Percentiles rank a stretch among this genome's conserved stretches.
phyloP scores from a whole-genome alignment of 2,888 invertebrate species.

The Stenchaetothrips biformis region DNA sequence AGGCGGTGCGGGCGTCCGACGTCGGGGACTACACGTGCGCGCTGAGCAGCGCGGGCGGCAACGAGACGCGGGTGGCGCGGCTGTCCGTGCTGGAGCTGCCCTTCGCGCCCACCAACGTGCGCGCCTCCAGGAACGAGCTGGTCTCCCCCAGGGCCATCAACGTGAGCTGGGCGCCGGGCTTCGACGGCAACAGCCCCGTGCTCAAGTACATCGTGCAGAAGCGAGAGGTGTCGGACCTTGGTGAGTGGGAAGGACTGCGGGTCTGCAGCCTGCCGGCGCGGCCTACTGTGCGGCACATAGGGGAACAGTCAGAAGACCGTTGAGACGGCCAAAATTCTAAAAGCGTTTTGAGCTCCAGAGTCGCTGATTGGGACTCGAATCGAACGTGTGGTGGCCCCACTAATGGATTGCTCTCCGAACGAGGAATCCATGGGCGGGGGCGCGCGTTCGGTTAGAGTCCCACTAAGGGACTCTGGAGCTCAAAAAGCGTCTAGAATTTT shows the following conservation, averaged over 20 bases:
- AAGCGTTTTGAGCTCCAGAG: too few relatives aligned
- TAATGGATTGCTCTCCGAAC: too few relatives aligned
- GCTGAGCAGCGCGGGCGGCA: slow-evolving; percentile 85
- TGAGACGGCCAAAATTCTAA: too few relatives aligned
- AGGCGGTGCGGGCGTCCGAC: slow-evolving; percentile 84
- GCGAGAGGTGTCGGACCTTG: slow-evolving; percentile 80
- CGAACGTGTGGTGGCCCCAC: too few relatives aligned
- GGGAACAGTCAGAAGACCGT: too few relatives aligned
- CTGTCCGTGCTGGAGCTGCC: slow-evolving; percentile 91
- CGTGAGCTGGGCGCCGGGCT: slow-evolving; percentile 91
- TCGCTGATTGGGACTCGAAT: too few relatives aligned
- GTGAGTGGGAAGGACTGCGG: slow-evolving; percentile 50
- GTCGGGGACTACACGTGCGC: slow-evolving; percentile 91
- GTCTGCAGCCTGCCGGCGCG: neutral
- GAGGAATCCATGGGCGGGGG: too few relatives aligned
- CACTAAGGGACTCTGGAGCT: too few relatives aligned
- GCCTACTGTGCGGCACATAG: too few relatives aligned
- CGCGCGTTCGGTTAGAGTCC: too few relatives aligned
- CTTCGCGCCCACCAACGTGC: slow-evolving; percentile 83
- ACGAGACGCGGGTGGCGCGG: slow-evolving; percentile 81
- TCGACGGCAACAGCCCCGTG: slow-evolving; percentile 95
- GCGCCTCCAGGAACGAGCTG: slow-evolving; percentile 63
- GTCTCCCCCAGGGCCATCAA: slow-evolving; percentile 73
- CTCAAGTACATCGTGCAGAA: slow-evolving; percentile 88
- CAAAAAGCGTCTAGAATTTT: too few relatives aligned